A percentile compares a stretch with the other conserved stretches of the same genome.
Conservation (phyloP, 1,140 invertebrate species). For the Philopotamus ludificatus region DNA sequence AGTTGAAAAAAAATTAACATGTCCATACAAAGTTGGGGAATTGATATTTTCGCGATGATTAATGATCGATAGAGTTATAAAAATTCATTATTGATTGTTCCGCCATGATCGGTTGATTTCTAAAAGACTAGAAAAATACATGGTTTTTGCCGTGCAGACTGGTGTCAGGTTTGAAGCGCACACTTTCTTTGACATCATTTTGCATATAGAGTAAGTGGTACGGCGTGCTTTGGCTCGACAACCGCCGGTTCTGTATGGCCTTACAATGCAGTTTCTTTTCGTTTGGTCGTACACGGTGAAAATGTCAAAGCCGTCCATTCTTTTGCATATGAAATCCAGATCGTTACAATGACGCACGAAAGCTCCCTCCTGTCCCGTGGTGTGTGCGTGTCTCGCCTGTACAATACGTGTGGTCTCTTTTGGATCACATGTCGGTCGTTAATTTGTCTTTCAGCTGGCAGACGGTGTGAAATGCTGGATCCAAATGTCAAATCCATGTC, state of each 20-base stretch:
- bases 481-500: no score
- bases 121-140: constrained; percentile 22
- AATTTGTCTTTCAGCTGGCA: no score
- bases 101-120: constrained; percentile 11
- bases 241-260: constrained; percentile 15
- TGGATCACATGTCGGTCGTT: not conserved
- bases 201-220: constrained; percentile 39
- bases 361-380: not conserved
- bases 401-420: not conserved
- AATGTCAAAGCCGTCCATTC: not conserved
- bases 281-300: constrained; percentile 16
- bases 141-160: constrained; percentile 21
- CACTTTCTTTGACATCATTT: constrained; percentile 43
- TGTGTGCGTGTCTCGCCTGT: not conserved
- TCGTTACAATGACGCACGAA: not conserved
- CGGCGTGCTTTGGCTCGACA: constrained; percentile 20
- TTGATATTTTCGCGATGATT: no score
- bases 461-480: no score
- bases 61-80: no score
- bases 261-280: constrained; percentile 33
- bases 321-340: not conserved
- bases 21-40: no score
- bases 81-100: no score
- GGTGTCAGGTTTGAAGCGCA: constrained; percentile 32
- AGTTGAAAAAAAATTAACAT: no score